Evolutionary conservation across 2,797 vertebrate species (phyloP), one percentile per base, ranked within the genome.

Genomic region (Loriculus beryllinus): DNA sequence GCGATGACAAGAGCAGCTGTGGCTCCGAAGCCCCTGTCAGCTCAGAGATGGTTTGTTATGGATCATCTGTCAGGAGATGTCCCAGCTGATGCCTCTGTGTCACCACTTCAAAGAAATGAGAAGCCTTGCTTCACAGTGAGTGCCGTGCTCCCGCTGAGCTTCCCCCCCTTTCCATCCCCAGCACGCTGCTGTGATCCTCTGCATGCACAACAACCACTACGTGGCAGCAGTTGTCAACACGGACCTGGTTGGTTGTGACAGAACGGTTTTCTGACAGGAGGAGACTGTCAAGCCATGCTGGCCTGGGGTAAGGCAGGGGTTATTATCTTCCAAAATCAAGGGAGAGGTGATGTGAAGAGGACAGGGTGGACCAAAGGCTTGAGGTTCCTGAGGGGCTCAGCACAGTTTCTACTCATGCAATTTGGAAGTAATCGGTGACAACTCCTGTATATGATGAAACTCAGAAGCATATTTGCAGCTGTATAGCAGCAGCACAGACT

Each of bases 1-100:
- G 74, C 0, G 3, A 54, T 59, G 63, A 72, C 92, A 90, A 26
- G 35, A 86, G 57, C 86, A 94, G 70, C 90, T 92, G 86, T 11
- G 54, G 51, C 74, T 95, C 70, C 47, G 63, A 93, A 88, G 81
- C 35, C 2, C 8, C 54, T 84, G 74, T 90, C 93, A 90, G 86
- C 80, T 88, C 59, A 26, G 63, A 84, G 54, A 43, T 33, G 17
- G 82, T 84, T 92, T 69, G 45, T 59, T 88, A 43, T 15, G 70
- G 59, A 51, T 86, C 74, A 82, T 78, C 63, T 92, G 86, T 57
- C 88, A 81, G 10, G 18, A 57, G 35, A 54, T 47, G 63, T 95
- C 92, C 86, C 81, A 93, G 74, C 54, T 69, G 74, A 63, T 75
- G 67, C 35, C 35, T 72, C 57, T 28, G 33, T 69, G 77, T 52